Evolutionary conservation across 2,888 invertebrate genomes (phyloP).

Genomic region (Aradus depressus): DNA sequence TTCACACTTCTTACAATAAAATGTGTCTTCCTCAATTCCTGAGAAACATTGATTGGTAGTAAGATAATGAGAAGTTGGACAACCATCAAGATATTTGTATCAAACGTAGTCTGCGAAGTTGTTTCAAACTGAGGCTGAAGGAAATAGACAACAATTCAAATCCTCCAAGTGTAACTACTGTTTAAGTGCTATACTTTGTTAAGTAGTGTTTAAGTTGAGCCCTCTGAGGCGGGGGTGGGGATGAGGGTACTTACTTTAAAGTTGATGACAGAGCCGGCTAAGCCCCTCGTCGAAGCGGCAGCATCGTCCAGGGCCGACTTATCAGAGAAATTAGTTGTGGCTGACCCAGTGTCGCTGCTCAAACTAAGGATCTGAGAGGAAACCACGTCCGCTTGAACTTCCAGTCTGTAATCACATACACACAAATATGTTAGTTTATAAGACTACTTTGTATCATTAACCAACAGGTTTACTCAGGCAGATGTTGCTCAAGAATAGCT

Average conservation of each 20-base stretch:
- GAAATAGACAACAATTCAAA: too few relatives aligned
- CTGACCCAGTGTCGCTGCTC: slow-evolving; percentile 54
- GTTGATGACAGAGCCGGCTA: slow-evolving; percentile 64
- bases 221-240: too few relatives aligned
- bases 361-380: slow-evolving; percentile 53
- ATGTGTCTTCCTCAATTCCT: too few relatives aligned
- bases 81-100: too few relatives aligned
- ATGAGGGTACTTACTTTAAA: slow-evolving; percentile 49
- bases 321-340: slow-evolving; percentile 52
- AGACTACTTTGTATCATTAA: not conserved
- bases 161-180: too few relatives aligned
- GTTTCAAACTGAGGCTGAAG: too few relatives aligned
- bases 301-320: slow-evolving; percentile 55
- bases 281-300: slow-evolving; percentile 59
- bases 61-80: too few relatives aligned
- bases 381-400: slow-evolving; percentile 61
- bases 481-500: too few relatives aligned
- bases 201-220: not conserved
- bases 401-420: slow-evolving; percentile 42
- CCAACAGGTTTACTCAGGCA: not conserved
- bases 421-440: not conserved
- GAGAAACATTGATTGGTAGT: too few relatives aligned
- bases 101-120: too few relatives aligned
- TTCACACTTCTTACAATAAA: too few relatives aligned
- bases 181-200: too few relatives aligned